Conservation (phyloP, 2,113 vertebrate species). For the Jaculus jaculus region DNA sequence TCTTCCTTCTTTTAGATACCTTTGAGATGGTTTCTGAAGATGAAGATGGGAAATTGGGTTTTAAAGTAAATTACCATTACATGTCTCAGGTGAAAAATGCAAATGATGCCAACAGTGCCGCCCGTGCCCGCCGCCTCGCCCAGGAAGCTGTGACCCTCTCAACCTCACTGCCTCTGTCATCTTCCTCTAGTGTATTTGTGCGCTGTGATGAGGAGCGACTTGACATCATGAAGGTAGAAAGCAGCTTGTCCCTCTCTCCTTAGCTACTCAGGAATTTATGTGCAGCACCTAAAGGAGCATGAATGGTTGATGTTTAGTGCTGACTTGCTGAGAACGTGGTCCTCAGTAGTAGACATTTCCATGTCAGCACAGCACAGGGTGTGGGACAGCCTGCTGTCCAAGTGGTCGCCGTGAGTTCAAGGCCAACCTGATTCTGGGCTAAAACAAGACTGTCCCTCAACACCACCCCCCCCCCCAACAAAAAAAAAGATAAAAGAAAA, state of each 20-base stretch:
- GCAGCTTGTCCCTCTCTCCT: neutral
- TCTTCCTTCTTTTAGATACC: conserved; percentile 87
- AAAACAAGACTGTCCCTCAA: too few species aligned
- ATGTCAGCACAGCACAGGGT: fast-evolving
- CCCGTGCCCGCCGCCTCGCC: conserved; percentile 95
- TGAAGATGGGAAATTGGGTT: conserved; percentile 97
- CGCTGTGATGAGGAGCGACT: conserved; percentile 97
- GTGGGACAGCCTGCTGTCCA: too few species aligned
- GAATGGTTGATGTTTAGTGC: neutral
- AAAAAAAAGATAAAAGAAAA: neutral
- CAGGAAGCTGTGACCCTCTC: conserved; percentile 99
- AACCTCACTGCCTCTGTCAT: conserved; percentile 96
- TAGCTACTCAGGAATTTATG: neutral
- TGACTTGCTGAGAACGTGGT: neutral
- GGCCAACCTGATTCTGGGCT: too few species aligned
- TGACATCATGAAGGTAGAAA: conserved; percentile 98
- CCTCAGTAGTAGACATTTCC: neutral
- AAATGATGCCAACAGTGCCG: conserved; percentile 96
- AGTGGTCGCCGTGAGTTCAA: too few species aligned
- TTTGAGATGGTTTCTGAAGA: conserved; percentile 99
- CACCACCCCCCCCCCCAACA: too few species aligned
- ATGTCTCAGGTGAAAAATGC: conserved; percentile 99
- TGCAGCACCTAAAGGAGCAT: neutral
- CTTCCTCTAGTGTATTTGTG: conserved; percentile 97
- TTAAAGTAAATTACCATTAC: conserved; percentile 99